A percentile compares a stretch with the other conserved stretches of the same genome.
phyloP scores from a whole-genome alignment of 2,797 vertebrate species.

The Myoxocephalus aenaeus region DNA sequence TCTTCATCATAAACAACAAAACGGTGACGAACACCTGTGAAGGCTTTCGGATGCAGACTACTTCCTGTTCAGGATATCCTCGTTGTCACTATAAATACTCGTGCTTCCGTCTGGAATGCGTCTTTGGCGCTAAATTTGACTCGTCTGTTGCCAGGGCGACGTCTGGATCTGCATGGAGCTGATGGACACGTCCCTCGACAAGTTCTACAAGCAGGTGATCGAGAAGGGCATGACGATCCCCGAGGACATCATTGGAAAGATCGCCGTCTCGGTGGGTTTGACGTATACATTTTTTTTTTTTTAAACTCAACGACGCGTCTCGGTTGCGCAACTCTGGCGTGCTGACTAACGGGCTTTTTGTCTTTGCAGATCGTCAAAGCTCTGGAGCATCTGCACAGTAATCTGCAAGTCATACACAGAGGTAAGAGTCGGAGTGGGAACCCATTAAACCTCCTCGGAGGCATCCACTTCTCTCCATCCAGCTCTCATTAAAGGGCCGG shows the following conservation, averaged over 20 bases:
- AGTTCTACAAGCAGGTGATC: constrained; percentile 97
- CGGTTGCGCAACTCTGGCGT: constrained; percentile 3
- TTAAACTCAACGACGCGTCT: background rate
- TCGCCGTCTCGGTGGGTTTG: constrained; percentile 92
- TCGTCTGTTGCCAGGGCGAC: constrained; percentile 86
- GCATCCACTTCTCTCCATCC: background rate
- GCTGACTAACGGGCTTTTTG: constrained; percentile 25
- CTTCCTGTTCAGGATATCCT: constrained; percentile 73
- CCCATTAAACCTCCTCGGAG: constrained; percentile 26
- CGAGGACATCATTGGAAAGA: constrained; percentile 97
- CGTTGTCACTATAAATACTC: background rate
- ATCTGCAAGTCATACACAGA: constrained; percentile 96
- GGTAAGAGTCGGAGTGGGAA: constrained; percentile 82
- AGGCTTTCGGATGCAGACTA: constrained; percentile 34
- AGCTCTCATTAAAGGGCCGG: background rate
- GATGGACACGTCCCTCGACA: constrained; percentile 98
- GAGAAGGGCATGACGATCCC: constrained; percentile 93
- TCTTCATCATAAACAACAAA: too few relatives aligned
- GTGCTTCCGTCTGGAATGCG: constrained; percentile 59
- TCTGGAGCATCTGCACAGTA: constrained; percentile 97
- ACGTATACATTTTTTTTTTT: too few relatives aligned
- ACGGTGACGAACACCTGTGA: background rate
- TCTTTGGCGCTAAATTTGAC: constrained; percentile 7
- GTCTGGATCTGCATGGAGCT: constrained; percentile 99
- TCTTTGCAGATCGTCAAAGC: constrained; percentile 94